Evolutionary conservation across 2,888 invertebrate genomes (phyloP), one percentile per base, ranked within the genome.

Genomic region (Acanthopleura granulata): DNA sequence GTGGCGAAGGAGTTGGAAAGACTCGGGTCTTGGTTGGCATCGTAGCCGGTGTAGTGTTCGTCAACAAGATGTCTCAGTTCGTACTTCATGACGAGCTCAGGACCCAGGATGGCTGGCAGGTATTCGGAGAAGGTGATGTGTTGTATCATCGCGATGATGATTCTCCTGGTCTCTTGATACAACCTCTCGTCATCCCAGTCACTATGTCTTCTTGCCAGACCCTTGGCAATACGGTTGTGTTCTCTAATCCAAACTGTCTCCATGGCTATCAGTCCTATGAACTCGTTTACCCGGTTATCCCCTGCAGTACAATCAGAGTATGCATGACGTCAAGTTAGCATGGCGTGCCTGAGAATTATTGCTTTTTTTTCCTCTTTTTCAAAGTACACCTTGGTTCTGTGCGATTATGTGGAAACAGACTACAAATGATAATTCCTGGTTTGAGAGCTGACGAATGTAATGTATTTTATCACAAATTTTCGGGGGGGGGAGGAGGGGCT

Each of bases 1-100:
- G 83, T 77, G 15, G 86, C 82, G 76, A 88, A 88, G 27, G 78
- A 83, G 71, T 85, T 86, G 12, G 81, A 77, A n/a, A 86, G 80
- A 14, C 77, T 77, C 4, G 86, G 81, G 76, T 88, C 82, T 12
- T 85, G 62, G 57, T 27, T 18, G 25, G n/a, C 18, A 62, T 78
- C 57, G 49, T 71, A 71, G 18, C 16, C 16, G 4, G 15, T 18
- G 18, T 27, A 49, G 49, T 71, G 49, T 16, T 40, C 50, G 49
- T 29, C 16, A 22, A 1, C 11, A 71, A 40, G 49, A 18, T 18
- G 71, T 3, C 25, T 4, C 14, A 71, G 71, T 29, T 49, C 25
- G 25, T 71, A 71, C 14, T 71, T 18, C 9, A 6, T 1, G 49
- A 71, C 49, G 15, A 71, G 49, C 3, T 29, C 49, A n/a, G 71